phyloP scores from a whole-genome alignment of 2,797 vertebrate genomes.

The Dermochelys coriacea region DNA sequence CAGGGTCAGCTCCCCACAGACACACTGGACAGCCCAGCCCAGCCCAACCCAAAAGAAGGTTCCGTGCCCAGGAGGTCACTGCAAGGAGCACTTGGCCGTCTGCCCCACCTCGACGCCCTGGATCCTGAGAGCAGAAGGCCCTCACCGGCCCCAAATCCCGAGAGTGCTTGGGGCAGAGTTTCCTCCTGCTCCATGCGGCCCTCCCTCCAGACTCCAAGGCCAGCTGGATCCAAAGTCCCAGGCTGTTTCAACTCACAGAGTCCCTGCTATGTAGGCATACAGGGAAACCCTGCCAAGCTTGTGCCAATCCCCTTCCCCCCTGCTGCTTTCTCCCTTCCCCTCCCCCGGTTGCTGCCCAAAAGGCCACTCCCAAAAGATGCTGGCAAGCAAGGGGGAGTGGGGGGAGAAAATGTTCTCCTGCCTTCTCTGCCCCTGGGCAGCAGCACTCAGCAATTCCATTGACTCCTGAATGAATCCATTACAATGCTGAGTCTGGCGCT shows the following conservation, averaged over 20 bases:
- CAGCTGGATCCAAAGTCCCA: background rate
- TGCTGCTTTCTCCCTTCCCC: background rate
- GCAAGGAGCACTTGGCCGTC: background rate
- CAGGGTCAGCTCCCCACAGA: background rate
- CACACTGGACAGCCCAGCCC: background rate
- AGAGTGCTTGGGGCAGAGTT: background rate
- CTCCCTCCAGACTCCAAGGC: background rate
- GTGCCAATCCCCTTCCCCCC: background rate
- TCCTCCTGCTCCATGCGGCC: background rate
- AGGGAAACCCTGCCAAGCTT: background rate
- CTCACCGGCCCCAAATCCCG: background rate
- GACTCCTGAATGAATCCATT: background rate
- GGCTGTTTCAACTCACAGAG: background rate
- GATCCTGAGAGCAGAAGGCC: no score
- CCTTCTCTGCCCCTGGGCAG: background rate
- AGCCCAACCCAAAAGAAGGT: background rate
- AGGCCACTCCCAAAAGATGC: background rate
- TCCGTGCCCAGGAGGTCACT: background rate
- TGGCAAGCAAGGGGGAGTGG: no score
- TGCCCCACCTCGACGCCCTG: no score
- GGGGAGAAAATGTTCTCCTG: no score
- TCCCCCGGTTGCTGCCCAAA: background rate
- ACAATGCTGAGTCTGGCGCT: background rate
- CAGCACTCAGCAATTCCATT: background rate
- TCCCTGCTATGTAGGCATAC: background rate